Base-by-base conservation (phyloP, 2,113 vertebrate genomes). In the Erythrocercus mccallii region DNA sequence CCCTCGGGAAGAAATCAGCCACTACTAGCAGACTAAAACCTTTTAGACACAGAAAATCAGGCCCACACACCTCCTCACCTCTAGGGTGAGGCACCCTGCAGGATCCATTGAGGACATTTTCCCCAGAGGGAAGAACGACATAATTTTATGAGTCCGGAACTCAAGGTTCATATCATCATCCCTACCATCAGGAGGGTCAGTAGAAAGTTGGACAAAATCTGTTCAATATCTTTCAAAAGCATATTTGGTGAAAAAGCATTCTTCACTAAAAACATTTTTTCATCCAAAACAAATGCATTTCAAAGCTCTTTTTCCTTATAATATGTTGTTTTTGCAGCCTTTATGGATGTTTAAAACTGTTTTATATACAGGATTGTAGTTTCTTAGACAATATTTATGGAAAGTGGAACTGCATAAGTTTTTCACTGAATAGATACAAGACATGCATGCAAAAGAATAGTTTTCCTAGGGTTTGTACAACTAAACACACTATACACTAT, bases 91-190 rank as follows among this genome's bases (percentile, higher is more conserved):
- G 4, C 10, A 50, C 3, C 7, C 28, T n/a, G 31, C 6, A 72
- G 28, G 33, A 84, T 45, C n/a, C 9, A 23, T 13, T 5, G 24
- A 30, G 10, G 19, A 33, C 0, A 0, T 71, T 58, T 48, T 6
- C 9, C 16, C 11, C 48, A 40, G 19, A 37, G 8, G 13, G 20
- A 77, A 2, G 5, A 48, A 72, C 44, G 19, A 22, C 21, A 8
- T 23, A 80, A 12, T 14, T 66, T 61, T 24, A 24, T 57, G 23
- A 8, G 10, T 45, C 35, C 33, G 15, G n/a, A 71, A 42, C 10
- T 64, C 54, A 24, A 19, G 5, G 6, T n/a, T 66, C 15, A 19
- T 37, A 42, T 3, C 37, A 82, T 33, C 20, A 19, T 19, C 5
- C 15, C 15, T 70, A 11, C 9, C 15, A 23, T 78, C 37, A 48